A percentile compares a stretch with the other conserved stretches of the same genome.
phyloP scores from a whole-genome alignment of 2,113 vertebrate species.

The Triplophysa rosa region DNA sequence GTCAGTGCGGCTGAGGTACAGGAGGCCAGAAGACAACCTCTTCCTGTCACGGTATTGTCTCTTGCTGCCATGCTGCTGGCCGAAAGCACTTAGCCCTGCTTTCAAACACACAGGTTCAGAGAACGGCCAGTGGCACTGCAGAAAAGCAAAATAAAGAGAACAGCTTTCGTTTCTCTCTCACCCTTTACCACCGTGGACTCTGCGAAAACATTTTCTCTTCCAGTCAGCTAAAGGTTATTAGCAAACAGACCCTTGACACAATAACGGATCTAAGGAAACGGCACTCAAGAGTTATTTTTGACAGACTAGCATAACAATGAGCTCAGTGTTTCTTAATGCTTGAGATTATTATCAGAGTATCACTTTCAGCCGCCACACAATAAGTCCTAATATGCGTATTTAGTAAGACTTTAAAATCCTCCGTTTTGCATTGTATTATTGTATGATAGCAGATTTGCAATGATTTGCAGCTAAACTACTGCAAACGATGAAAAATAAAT shows the following conservation, averaged over 20 bases:
- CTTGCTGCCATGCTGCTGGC: conserved; percentile 59
- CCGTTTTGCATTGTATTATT: conserved; percentile 10
- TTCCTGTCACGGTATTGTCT: conserved; percentile 71
- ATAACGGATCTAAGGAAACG: conserved; percentile 47
- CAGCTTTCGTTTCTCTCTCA: conserved; percentile 42
- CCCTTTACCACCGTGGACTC: conserved; percentile 50
- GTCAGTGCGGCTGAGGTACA: conserved; percentile 33
- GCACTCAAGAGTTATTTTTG: conserved; percentile 44
- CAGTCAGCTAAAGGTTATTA: conserved; percentile 53
- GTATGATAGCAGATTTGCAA: background rate
- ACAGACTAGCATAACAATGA: conserved; percentile 42
- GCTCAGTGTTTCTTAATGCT: conserved; percentile 45
- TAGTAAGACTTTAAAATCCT: background rate
- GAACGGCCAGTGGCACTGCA: conserved; percentile 65
- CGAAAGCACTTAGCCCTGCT: conserved; percentile 67
- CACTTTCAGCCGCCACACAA: conserved; percentile 34
- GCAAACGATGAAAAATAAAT: conserved; percentile 41
- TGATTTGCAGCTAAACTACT: conserved; percentile 2
- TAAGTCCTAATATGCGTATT: conserved; percentile 54
- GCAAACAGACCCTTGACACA: conserved; percentile 51
- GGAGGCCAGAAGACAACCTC: conserved; percentile 57
- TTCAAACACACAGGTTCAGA: conserved; percentile 71
- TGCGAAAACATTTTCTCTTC: conserved; percentile 60
- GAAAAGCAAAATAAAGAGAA: conserved; percentile 10
- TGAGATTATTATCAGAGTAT: conserved; percentile 54